Evolutionary conservation across 2,888 invertebrate genomes (phyloP).

Genomic region (Onthophagus sagittarius): DNA sequence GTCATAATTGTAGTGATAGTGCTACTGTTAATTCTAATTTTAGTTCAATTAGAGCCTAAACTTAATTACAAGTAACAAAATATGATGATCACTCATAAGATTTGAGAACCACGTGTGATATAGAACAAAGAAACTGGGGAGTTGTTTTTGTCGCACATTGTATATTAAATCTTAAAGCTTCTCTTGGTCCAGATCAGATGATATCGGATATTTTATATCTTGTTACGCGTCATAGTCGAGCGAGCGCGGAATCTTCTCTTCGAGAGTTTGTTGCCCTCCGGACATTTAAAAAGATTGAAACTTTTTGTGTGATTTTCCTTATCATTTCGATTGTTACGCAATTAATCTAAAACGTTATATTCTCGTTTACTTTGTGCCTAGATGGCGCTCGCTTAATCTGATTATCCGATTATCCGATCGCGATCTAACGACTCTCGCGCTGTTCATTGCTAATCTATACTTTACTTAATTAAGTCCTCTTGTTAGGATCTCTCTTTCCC

Average conservation of each 20-base stretch:
- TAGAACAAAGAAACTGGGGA: no score
- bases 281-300: no score
- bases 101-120: no score
- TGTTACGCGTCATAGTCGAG: constrained; percentile 5
- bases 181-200: constrained; percentile 5
- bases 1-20: no score
- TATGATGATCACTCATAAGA: no score
- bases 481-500: background rate
- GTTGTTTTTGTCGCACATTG: no score
- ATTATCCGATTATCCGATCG: background rate
- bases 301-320: no score
- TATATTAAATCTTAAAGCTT: background rate
- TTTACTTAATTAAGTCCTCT: background rate
- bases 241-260: background rate
- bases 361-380: background rate
- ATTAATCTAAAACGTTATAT: no score
- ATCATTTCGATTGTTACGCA: no score
- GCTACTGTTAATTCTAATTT: no score
- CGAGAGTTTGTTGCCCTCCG: background rate
- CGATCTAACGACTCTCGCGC: background rate
- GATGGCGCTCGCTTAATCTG: background rate
- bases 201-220: constrained; percentile 9
- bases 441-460: background rate
- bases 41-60: no score
- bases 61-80: no score